Percentiles rank a stretch among this genome's conserved stretches.
phyloP scores from a whole-genome alignment of 2,888 invertebrate species.

The Biston stratarius region DNA sequence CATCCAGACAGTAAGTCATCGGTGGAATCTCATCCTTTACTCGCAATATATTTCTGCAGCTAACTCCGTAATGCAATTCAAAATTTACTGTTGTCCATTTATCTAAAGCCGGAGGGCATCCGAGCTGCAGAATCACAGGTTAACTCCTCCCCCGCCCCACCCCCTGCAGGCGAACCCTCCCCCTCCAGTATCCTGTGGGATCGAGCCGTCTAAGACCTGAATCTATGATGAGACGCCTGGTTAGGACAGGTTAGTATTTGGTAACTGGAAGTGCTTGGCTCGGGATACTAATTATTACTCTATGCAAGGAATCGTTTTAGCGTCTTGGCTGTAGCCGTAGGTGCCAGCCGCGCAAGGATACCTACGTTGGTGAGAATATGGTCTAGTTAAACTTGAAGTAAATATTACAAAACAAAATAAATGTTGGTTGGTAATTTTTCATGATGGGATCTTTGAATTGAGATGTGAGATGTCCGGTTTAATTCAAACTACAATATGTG shows the following conservation, averaged over 20 bases:
- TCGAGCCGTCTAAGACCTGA: constrained; percentile 43
- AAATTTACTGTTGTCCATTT: constrained; percentile 51
- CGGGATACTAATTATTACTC: too few species aligned
- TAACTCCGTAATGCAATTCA: constrained; percentile 43
- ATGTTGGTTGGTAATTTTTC: too few species aligned
- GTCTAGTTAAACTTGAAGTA: too few species aligned
- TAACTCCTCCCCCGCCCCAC: constrained; percentile 9
- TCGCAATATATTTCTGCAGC: constrained; percentile 20
- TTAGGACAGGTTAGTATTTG: constrained; percentile 11
- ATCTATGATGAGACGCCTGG: constrained; percentile 39
- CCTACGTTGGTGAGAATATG: too few species aligned
- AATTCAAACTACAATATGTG: too few species aligned
- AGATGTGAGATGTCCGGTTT: too few species aligned
- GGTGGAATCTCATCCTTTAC: constrained; percentile 10
- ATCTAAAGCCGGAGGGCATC: constrained; percentile 47
- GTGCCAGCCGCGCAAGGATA: too few species aligned
- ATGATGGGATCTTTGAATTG: too few species aligned
- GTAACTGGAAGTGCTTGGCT: constrained; percentile 4
- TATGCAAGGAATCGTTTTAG: too few species aligned
- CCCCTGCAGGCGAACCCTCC: neutral
- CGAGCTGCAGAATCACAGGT: constrained; percentile 44
- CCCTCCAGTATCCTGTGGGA: constrained; percentile 16
- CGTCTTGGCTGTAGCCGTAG: too few species aligned
- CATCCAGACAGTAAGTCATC: neutral
- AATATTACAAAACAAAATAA: too few species aligned